Evolutionary conservation across 2,113 vertebrate genomes (phyloP).

Genomic region (Panthera leo): DNA sequence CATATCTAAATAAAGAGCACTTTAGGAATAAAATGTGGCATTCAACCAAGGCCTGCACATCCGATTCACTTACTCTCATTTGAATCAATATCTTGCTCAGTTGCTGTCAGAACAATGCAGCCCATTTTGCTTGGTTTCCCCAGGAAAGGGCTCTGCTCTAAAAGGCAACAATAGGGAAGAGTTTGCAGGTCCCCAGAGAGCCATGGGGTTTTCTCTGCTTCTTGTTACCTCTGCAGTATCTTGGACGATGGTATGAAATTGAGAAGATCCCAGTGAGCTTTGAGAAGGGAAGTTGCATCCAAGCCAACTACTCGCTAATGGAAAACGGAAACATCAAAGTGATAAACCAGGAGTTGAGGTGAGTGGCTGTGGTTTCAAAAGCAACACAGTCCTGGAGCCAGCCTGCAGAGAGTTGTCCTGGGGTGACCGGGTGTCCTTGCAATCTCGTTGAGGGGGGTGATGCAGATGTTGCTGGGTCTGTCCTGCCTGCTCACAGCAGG

Average conservation of each 20-base stretch:
- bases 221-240: constrained; percentile 84
- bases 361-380: constrained; percentile 61
- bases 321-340: constrained; percentile 88
- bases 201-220: neutral
- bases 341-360: constrained; percentile 87
- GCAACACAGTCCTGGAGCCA: neutral
- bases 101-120: neutral
- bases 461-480: neutral
- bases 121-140: constrained; percentile 40
- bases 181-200: constrained; percentile 51
- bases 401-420: neutral
- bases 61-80: neutral
- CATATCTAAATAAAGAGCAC: constrained; percentile 35
- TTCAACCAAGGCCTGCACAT: neutral
- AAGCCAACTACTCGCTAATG: constrained; percentile 86
- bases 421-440: neutral
- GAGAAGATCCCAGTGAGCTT: constrained; percentile 87
- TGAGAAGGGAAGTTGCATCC: constrained; percentile 88
- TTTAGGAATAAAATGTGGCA: constrained; percentile 37
- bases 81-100: neutral
- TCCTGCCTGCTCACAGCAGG: neutral
- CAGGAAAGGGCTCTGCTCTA: constrained; percentile 38
- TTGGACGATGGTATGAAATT: constrained; percentile 92
- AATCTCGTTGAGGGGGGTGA: neutral
- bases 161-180: constrained; percentile 39